These are phyloP conservation scores for Zosterops japonicus DNA, from an alignment of 2,113 vertebrate genomes.

Conservation along the genomic window DNA sequence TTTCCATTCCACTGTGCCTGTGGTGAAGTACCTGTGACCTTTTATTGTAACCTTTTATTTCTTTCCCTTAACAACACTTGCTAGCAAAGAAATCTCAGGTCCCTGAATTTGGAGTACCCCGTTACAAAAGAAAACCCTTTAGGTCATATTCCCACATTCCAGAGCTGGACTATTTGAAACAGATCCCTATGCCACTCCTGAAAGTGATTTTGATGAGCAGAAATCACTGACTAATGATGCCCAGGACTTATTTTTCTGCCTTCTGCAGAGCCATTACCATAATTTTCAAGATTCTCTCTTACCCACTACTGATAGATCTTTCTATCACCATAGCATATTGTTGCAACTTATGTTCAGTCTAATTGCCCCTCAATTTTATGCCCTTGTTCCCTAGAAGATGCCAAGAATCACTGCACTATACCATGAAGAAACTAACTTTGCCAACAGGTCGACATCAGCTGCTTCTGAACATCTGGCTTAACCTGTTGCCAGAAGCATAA, in stretches of 20 bases:
- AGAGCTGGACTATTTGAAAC: constrained; percentile 19
- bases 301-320: not conserved
- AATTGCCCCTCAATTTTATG: not conserved
- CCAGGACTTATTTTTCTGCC: constrained; percentile 29
- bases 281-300: not conserved
- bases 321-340: not conserved
- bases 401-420: constrained; percentile 14
- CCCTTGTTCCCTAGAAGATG: not conserved
- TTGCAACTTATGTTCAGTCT: not conserved
- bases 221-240: constrained; percentile 38
- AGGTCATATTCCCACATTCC: constrained; percentile 31
- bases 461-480: constrained; percentile 37
- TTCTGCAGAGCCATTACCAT: not conserved
- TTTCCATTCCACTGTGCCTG: not conserved
- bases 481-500: constrained; percentile 23
- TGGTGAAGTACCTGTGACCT: not conserved
- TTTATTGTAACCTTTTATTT: not conserved
- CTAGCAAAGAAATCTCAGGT: not conserved
- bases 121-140: constrained; percentile 13
- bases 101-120: not conserved
- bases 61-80: not conserved
- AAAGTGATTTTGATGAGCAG: constrained; percentile 1
- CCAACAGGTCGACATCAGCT: not conserved
- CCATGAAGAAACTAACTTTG: not conserved
- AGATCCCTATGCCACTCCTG: constrained; percentile 20